Evolutionary conservation across 2,113 vertebrate genomes (phyloP).

Genomic region (Gnathonemus longibarbis): DNA sequence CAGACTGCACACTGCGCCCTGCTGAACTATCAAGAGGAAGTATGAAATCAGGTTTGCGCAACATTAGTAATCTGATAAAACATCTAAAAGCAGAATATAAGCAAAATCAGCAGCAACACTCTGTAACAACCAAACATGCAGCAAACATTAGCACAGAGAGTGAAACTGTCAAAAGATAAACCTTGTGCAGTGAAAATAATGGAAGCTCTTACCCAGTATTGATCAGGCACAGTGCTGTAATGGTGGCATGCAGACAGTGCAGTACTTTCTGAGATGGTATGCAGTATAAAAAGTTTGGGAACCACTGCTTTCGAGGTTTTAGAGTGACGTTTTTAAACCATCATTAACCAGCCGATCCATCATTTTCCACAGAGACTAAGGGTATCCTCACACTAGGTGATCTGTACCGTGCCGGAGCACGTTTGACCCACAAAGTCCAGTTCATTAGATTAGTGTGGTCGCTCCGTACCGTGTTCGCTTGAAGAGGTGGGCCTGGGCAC

Average conservation of each 20-base stretch:
- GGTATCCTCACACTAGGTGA: neutral
- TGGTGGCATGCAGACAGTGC: neutral
- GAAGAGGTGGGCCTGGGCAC: neutral
- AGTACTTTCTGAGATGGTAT: neutral
- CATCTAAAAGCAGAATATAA: neutral
- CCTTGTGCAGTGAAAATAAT: neutral
- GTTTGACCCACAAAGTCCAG: neutral
- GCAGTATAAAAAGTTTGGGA: neutral
- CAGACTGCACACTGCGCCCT: neutral
- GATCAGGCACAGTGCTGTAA: neutral
- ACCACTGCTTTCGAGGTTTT: neutral
- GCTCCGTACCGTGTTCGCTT: neutral
- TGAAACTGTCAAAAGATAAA: neutral
- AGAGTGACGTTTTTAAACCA: neutral
- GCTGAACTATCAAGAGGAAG: neutral
- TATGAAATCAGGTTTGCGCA: neutral
- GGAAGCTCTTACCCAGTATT: neutral
- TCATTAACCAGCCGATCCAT: neutral
- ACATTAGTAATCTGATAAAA: neutral
- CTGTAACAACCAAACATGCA: neutral
- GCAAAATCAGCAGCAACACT: neutral
- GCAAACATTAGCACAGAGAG: neutral
- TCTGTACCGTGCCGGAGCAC: neutral
- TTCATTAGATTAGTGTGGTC: neutral
- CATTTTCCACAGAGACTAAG: neutral